These are phyloP conservation scores for Pogoniulus pusillus DNA, from an alignment of 2,797 vertebrate genomes.

Conservation along the genomic window DNA sequence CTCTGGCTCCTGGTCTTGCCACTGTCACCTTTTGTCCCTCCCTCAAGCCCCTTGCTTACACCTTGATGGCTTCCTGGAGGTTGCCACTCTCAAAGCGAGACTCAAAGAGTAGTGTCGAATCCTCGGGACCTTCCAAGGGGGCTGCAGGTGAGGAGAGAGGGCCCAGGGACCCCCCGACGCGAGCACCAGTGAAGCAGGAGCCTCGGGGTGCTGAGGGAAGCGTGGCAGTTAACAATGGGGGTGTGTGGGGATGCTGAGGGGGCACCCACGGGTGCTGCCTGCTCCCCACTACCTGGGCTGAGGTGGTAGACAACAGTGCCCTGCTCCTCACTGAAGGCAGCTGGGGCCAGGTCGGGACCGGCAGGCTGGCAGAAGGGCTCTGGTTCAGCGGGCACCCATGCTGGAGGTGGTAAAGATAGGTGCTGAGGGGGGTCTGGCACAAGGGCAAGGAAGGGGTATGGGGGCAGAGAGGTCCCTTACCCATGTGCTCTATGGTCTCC, in stretches of 20 bases:
- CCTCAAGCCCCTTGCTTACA: constrained; percentile 76
- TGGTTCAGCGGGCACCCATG: constrained; percentile 85
- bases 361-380: constrained; percentile 86
- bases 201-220: constrained; percentile 68
- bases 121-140: constrained; percentile 55
- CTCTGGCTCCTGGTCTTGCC: fast-evolving
- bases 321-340: constrained; percentile 66
- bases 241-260: fast-evolving
- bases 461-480: constrained; percentile 63
- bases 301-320: constrained; percentile 83
- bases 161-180: constrained; percentile 79
- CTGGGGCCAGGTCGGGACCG: constrained; percentile 69
- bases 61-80: constrained; percentile 88
- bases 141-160: constrained; percentile 54
- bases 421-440: fast-evolving
- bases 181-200: constrained; percentile 82
- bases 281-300: constrained; percentile 72
- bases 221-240: fast-evolving
- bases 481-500: constrained; percentile 84
- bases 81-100: constrained; percentile 96
- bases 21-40: fast-evolving
- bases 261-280: neutral
- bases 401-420: constrained; percentile 63
- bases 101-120: constrained; percentile 86
- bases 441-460: too few species aligned